phyloP scores from a whole-genome alignment of 2,113 vertebrate species.

The Podarcis raffonei region DNA sequence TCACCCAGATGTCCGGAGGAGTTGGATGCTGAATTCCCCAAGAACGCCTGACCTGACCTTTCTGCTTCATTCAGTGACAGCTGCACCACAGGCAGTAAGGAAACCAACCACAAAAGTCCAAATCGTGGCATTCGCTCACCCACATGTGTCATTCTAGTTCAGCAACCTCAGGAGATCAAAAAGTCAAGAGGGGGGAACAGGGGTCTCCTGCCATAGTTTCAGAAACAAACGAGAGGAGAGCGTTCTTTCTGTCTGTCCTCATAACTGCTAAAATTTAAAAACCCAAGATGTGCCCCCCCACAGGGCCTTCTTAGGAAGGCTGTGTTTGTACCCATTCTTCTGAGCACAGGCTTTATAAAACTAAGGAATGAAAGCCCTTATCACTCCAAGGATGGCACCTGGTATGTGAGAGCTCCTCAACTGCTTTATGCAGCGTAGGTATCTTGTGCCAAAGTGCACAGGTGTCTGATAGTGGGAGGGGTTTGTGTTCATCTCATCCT shows the following conservation, averaged over 20 bases:
- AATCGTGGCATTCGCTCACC: slow-evolving; percentile 21
- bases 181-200: neutral
- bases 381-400: neutral
- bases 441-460: neutral
- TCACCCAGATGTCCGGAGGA: slow-evolving; percentile 40
- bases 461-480: neutral
- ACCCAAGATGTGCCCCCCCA: neutral
- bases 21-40: slow-evolving; percentile 11
- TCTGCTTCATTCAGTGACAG: slow-evolving; percentile 39
- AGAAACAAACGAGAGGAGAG: neutral
- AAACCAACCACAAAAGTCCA: slow-evolving; percentile 12
- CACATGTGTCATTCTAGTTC: neutral
- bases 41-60: neutral
- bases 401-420: neutral
- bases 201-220: slow-evolving; percentile 3
- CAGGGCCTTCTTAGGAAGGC: neutral
- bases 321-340: neutral
- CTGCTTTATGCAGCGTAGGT: neutral
- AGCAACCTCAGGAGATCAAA: neutral
- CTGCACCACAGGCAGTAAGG: slow-evolving; percentile 10
- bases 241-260: slow-evolving; percentile 3
- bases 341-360: neutral
- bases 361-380: neutral
- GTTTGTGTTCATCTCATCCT: slow-evolving; percentile 10
- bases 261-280: slow-evolving; percentile 4